phyloP scores from a whole-genome alignment of 2,888 invertebrate genomes.

The Megaustenia siamemsis region DNA sequence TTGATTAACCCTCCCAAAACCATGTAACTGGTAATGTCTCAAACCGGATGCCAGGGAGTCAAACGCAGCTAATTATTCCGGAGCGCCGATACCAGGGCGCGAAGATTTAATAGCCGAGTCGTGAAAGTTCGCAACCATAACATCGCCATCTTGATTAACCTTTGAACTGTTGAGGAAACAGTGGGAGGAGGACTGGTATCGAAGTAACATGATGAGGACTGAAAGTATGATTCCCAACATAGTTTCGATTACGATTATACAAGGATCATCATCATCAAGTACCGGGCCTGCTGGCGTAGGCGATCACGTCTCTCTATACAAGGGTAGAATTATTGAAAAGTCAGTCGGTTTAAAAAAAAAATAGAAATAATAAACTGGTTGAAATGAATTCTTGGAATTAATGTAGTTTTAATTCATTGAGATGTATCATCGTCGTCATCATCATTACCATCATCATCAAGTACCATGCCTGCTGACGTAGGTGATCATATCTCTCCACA shows the following conservation, averaged over 20 bases:
- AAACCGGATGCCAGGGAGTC: not conserved
- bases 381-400: too few relatives aligned
- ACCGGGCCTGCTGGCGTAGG: too few relatives aligned
- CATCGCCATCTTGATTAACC: constrained; percentile 30
- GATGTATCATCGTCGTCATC: too few relatives aligned
- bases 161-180: not conserved
- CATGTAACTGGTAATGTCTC: constrained; percentile 8
- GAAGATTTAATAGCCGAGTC: constrained; percentile 35
- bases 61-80: constrained; percentile 34
- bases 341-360: too few relatives aligned
- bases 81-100: not conserved
- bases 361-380: too few relatives aligned
- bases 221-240: not conserved
- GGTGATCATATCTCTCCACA: too few relatives aligned
- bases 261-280: too few relatives aligned
- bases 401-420: too few relatives aligned
- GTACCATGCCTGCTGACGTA: too few relatives aligned
- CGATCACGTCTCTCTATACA: too few relatives aligned
- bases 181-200: not conserved
- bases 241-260: not conserved
- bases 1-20: constrained; percentile 30
- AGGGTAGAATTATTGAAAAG: too few relatives aligned
- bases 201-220: not conserved
- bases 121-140: constrained; percentile 23
- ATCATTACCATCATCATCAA: too few relatives aligned